Base-by-base conservation (phyloP, 2,797 vertebrate genomes). In the Syndactyla subalaris region DNA sequence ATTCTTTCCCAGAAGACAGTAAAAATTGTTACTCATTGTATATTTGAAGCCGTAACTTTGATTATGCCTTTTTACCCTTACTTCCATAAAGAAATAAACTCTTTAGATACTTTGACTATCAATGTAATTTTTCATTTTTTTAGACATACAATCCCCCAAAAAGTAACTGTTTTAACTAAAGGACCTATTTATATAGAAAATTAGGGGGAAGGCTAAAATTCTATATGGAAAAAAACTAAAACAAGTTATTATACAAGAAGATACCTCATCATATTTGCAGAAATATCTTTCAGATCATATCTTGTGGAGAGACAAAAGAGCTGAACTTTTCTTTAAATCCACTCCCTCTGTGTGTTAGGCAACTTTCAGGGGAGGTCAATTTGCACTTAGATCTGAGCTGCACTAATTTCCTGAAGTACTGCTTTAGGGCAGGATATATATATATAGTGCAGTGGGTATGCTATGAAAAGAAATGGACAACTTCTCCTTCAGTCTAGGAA, bases 401-500 rank as follows among this genome's bases (percentile, higher is more conserved):
- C 5, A 17, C 36, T 85, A 39, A 82, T 62, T 89, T 91, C 36
- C 78, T 82, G 49, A 95, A 82, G n/a, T 36, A 75, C 39, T 91
- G 55, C 74, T 79, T 82, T 70, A 59, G 36, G 46, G 39, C 8
- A 76, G 43, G 49, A 75, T 68, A 86, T 61, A 9, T 43, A 19
- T 43, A 82, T 55, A 67, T n/a, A 77, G 49, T 9, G 21, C 57
- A 52, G 29, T 65, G 51, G 34, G 34, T 43, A 54, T 2, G 17
- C 51, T 62, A 91, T 36, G 73, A 49, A 82, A 76, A 78, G 19
- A 62, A 91, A 92, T 3, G 27, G 74, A 43, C 36, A 76, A 79
- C 57, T 89, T 67, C 34, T 72, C 34, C 54, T 87, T 89, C 81
- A 85, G 23, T 78, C 55, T 91, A 89, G 75, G 82, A 91, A 87